Conservation (phyloP, 2,113 vertebrate genomes). For the Nesogale talazaci region DNA sequence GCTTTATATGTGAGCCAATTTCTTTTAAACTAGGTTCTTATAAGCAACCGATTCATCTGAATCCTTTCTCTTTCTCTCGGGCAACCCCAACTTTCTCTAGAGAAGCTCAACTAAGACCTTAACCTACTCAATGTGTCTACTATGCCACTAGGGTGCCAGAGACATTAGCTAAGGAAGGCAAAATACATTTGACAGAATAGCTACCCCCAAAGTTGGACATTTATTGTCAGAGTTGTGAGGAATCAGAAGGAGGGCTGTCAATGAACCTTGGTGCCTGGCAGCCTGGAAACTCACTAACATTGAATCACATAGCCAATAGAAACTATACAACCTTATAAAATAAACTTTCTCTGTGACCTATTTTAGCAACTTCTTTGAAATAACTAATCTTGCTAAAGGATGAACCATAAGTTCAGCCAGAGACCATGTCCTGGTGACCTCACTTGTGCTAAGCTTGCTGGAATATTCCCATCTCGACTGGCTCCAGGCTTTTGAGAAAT, state of each 20-base stretch:
- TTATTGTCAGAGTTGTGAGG: slow-evolving; percentile 26
- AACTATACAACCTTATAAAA: slow-evolving; percentile 61
- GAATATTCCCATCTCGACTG: slow-evolving; percentile 65
- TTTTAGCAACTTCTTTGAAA: slow-evolving; percentile 74
- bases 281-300: neutral
- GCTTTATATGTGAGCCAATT: neutral
- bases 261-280: neutral
- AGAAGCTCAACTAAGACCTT: neutral
- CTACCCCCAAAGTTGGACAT: slow-evolving; percentile 23
- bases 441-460: slow-evolving; percentile 69
- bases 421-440: slow-evolving; percentile 74
- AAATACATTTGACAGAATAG: slow-evolving; percentile 45
- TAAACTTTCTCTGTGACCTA: slow-evolving; percentile 73
- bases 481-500: slow-evolving; percentile 71
- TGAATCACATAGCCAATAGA: slow-evolving; percentile 59
- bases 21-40: too few relatives aligned
- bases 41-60: neutral
- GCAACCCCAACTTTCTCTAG: neutral
- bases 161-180: slow-evolving; percentile 34
- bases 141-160: too few relatives aligned
- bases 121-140: too few relatives aligned
- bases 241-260: neutral
- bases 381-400: slow-evolving; percentile 68
- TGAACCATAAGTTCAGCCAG: slow-evolving; percentile 79
- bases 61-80: neutral